Evolutionary conservation across 2,797 vertebrate genomes (phyloP), one percentile per base, ranked within the genome.

Genomic region (Xiphophorus birchmanni): DNA sequence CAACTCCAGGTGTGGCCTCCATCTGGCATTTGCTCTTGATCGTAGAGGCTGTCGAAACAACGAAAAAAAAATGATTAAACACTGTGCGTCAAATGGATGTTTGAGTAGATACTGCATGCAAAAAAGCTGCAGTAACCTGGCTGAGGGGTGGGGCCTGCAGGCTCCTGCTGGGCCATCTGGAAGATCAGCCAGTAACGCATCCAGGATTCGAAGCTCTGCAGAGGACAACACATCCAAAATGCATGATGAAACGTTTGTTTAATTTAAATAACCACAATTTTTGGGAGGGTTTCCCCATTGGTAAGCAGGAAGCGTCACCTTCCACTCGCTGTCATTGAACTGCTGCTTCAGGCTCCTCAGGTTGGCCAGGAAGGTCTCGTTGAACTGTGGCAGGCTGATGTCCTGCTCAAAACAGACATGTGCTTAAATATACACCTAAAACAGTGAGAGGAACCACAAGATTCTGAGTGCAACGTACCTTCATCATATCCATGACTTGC

Each of bases 111-210:
- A 21, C 17, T 80, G 45, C 82, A 71, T 7, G 9, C 56, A 26
- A 74, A 12, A 42, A 80, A 26, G 47, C 40, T 23, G 35, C 8
- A 83, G 79, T 80, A 48, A 93, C 91, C 88, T 92, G 88, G 50
- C 26, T 90, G 82, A 58, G 95, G 73, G 2, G 78, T 77, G 11
- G 93, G 93, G 1, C 1, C 9, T 1, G 80, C n/a, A 8, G 95
- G 90, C n/a, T 73, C 76, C 80, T 95, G 89, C 91, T 96, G 97
- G 89, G 97, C 96, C 95, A 96, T 94, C 77, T 97, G 94, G 85
- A 98, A 98, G 79, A 98, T 92, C 82, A 98, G 94, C 97, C 97
- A 98, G 52, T 96, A 93, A 78, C 95, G 93, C 96, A 98, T 91
- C 97, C 97, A 98, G 82, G 89, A 79, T 87, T 97, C 96, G 1